Evolutionary conservation across 2,113 vertebrate species (phyloP).

Genomic region (Tringa solitaria): DNA sequence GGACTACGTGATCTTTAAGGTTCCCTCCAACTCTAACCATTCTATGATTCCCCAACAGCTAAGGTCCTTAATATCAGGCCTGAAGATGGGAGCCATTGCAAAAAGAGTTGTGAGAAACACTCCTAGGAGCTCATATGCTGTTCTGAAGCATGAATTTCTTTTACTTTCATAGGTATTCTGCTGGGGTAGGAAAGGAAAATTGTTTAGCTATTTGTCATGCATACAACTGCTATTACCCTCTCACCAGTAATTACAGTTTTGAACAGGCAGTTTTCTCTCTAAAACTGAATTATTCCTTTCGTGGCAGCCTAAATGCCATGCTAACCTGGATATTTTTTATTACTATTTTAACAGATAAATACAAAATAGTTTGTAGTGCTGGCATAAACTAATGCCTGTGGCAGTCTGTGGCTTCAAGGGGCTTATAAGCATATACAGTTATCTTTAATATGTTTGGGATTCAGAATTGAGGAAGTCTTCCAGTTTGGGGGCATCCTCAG

Average conservation of each 20-base stretch:
- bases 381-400: not conserved
- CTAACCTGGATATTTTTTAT: not conserved
- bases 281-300: not conserved
- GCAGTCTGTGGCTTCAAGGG: not conserved
- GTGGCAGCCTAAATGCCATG: not conserved
- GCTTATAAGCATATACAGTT: not conserved
- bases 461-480: not conserved
- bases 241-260: not conserved
- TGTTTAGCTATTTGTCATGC: not conserved
- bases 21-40: no score
- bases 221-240: not conserved
- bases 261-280: not conserved
- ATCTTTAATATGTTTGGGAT: not conserved
- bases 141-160: not conserved
- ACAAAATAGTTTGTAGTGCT: not conserved
- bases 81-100: not conserved
- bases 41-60: not conserved
- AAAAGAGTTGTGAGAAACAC: not conserved
- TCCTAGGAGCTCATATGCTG: not conserved
- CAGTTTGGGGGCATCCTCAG: not conserved
- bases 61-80: not conserved
- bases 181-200: not conserved
- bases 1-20: no score
- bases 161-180: not conserved
- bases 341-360: not conserved